Conservation (phyloP, 2,888 invertebrate species). For the Troides oblongomaculatus region DNA sequence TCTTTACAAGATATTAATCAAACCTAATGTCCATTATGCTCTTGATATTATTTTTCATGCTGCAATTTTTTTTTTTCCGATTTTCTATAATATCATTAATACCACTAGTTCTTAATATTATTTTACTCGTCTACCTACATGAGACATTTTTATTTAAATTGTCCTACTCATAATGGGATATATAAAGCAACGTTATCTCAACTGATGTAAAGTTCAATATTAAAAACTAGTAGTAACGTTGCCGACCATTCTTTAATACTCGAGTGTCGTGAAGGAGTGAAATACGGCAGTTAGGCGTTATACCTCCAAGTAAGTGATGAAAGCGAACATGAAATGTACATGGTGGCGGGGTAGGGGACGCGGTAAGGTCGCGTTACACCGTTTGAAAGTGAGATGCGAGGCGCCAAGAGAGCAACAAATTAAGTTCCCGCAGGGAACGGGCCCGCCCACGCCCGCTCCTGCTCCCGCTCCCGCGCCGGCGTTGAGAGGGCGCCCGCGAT, state of each 20-base stretch:
- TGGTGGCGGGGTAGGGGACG: conserved; percentile 60
- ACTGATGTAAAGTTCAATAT: background rate
- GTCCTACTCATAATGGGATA: background rate
- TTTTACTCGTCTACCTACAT: too few species aligned
- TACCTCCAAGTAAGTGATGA: conserved; percentile 36
- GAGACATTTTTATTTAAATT: background rate
- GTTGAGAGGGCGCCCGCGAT: conserved; percentile 71
- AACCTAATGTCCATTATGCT: too few species aligned
- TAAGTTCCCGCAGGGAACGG: conserved; percentile 75
- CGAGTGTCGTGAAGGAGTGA: conserved; percentile 11
- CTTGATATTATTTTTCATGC: too few species aligned
- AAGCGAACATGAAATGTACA: conserved; percentile 59
- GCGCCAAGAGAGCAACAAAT: conserved; percentile 80
- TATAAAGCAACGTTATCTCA: too few species aligned
- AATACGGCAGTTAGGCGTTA: conserved; percentile 20
- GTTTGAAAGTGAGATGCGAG: conserved; percentile 78
- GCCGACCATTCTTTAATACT: conserved; percentile 12
- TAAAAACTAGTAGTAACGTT: conserved; percentile 8
- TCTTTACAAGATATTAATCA: too few species aligned
- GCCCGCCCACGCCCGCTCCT: conserved; percentile 55
- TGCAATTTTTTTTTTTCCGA: too few species aligned
- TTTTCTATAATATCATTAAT: too few species aligned
- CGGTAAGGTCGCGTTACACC: conserved; percentile 77
- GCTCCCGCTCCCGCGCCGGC: conserved; percentile 42
- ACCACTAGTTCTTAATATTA: too few species aligned